Evolutionary conservation across 2,888 invertebrate genomes (phyloP).

Genomic region (Buathra laborator): DNA sequence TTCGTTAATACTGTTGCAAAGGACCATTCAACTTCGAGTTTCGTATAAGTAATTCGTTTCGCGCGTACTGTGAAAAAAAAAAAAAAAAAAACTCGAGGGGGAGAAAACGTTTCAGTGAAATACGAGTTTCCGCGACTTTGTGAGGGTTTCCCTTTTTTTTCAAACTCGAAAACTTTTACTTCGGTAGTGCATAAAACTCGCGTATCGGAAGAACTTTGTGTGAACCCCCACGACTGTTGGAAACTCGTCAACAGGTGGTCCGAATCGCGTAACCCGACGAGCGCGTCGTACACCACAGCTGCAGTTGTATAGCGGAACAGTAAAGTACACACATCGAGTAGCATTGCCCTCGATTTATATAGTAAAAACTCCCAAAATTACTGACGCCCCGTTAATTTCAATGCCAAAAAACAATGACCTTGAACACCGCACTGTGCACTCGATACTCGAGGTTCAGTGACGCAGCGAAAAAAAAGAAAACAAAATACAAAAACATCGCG

Average conservation of each 20-base stretch:
- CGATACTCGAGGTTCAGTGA: neutral
- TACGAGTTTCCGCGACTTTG: conserved; percentile 1
- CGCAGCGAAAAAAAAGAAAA: neutral
- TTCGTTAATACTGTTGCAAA: neutral
- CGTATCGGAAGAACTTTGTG: neutral
- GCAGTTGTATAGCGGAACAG: neutral
- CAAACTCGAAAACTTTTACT: too few species aligned
- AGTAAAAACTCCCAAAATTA: neutral
- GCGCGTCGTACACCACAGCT: neutral
- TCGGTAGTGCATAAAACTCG: neutral
- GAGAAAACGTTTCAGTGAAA: neutral
- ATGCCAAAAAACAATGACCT: conserved; percentile 5
- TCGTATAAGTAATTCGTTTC: neutral
- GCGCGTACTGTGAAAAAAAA: neutral
- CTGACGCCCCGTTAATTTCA: neutral
- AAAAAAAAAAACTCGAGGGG: neutral
- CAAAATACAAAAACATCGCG: too few species aligned
- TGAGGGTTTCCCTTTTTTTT: neutral
- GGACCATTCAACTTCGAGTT: neutral
- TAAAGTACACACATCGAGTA: neutral
- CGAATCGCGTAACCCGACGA: conserved; percentile 46
- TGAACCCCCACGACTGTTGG: neutral
- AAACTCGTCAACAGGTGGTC: conserved; percentile 72
- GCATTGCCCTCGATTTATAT: neutral
- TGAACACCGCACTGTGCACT: neutral